Evolutionary conservation across 2,113 vertebrate genomes (phyloP).

Genomic region (Toxostoma redivivum): DNA sequence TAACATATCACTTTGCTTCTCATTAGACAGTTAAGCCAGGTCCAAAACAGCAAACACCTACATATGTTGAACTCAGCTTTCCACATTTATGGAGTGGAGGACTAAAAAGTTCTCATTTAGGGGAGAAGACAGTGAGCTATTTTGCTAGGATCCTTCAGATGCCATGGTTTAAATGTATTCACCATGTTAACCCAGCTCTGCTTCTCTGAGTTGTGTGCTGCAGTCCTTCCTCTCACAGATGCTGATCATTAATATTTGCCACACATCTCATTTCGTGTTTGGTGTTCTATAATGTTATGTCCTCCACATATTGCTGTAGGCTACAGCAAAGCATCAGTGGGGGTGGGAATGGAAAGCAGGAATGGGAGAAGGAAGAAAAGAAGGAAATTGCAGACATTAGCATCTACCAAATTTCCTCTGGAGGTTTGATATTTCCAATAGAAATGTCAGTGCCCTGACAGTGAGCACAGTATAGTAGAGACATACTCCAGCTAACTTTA

Average conservation of each 20-base stretch:
- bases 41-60: neutral
- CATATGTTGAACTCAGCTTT: neutral
- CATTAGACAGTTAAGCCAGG: neutral
- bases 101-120: neutral
- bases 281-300: neutral
- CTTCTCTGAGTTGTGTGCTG: neutral
- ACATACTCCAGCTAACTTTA: neutral
- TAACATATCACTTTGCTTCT: neutral
- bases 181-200: neutral
- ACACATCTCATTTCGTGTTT: neutral
- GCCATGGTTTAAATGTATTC: neutral
- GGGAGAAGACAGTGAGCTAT: neutral
- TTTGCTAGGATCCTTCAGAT: neutral
- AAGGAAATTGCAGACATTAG: neutral
- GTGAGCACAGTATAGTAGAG: neutral
- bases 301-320: neutral
- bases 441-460: neutral
- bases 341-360: neutral
- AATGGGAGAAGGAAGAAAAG: neutral
- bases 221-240: neutral
- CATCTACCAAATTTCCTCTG: neutral
- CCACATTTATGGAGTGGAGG: neutral
- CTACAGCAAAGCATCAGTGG: neutral
- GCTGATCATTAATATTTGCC: neutral
- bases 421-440: neutral